These are phyloP conservation scores for Apamea anceps DNA, from an alignment of 2,888 invertebrate genomes.

Conservation along the genomic window DNA sequence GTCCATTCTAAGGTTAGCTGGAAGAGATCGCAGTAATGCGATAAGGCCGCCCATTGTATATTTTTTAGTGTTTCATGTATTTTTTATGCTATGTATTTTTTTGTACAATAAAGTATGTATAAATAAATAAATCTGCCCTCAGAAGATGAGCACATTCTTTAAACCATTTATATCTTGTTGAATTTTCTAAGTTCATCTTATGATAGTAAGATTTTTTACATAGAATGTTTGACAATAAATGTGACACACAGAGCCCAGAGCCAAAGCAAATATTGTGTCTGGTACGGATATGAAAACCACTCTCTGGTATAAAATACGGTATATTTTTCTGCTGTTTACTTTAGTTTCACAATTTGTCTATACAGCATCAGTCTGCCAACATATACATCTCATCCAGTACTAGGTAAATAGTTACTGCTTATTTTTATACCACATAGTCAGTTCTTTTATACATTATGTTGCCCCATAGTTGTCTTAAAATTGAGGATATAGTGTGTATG, in stretches of 20 bases:
- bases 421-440: neutral
- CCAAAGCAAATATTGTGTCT: slow-evolving; percentile 20
- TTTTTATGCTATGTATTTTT: too few relatives aligned
- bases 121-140: neutral
- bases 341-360: neutral
- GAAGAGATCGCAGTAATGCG: too few relatives aligned
- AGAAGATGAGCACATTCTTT: neutral
- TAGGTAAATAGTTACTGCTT: too few relatives aligned
- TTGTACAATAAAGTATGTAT: too few relatives aligned
- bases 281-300: slow-evolving; percentile 25
- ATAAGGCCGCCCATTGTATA: too few relatives aligned
- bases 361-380: neutral
- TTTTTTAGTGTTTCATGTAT: too few relatives aligned
- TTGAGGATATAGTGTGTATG: too few relatives aligned
- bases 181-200: neutral
- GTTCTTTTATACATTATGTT: neutral
- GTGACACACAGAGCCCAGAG: too few relatives aligned
- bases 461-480: neutral
- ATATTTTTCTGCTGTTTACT: slow-evolving; percentile 6
- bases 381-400: neutral
- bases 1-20: too few relatives aligned
- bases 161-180: neutral
- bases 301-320: neutral
- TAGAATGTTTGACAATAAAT: neutral
- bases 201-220: neutral